A percentile compares a stretch with the other conserved stretches of the same genome.
Evolutionary conservation across 2,888 invertebrate genomes (phyloP).

Genomic region (Tricholauxania praeusta): DNA sequence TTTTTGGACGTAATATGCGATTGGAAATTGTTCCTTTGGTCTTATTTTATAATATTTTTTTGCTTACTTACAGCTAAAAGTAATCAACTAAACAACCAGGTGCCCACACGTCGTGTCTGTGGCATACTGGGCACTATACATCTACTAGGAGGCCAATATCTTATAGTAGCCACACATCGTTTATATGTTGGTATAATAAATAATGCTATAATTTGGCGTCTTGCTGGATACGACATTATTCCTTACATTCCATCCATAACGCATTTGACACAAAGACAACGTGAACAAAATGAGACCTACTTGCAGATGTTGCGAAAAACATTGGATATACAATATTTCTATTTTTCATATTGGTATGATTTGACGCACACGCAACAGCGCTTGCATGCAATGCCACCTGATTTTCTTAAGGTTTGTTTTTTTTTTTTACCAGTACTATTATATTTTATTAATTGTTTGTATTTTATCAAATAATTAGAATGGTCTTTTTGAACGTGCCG

Average conservation of each 20-base stretch:
- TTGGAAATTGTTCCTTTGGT: not conserved
- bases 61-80: conserved; percentile 66
- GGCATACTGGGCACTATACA: conserved; percentile 90
- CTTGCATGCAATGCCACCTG: conserved; percentile 84
- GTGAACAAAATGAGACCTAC: conserved; percentile 85
- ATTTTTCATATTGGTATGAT: conserved; percentile 95
- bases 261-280: conserved; percentile 87
- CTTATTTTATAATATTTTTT: conserved; percentile 1
- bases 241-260: conserved; percentile 87
- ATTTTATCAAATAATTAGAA: conserved; percentile 69
- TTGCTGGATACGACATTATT: conserved; percentile 84
- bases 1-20: too few relatives aligned
- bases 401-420: conserved; percentile 59
- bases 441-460: conserved; percentile 13
- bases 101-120: conserved; percentile 79
- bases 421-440: not conserved
- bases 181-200: conserved; percentile 83
- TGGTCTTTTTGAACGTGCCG: conserved; percentile 83
- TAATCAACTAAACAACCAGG: conserved; percentile 75
- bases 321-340: conserved; percentile 86
- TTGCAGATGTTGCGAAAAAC: conserved; percentile 86
- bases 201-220: conserved; percentile 82
- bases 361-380: conserved; percentile 92
- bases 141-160: conserved; percentile 86
- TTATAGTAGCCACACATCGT: conserved; percentile 89